Evolutionary conservation across 2,113 vertebrate species (phyloP).

Genomic region (human (Homo sapiens)): GRCh38 chr17:34342001-34342500

Average conservation of each 20-base stretch:
- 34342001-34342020: not conserved
- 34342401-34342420: not conserved
- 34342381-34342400: not conserved
- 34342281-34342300: not conserved
- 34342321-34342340: not conserved
- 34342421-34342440: not conserved
- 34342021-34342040: not conserved
- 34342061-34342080: not conserved
- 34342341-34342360: not conserved
- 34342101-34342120: not conserved
- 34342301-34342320: not conserved
- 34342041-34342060: not conserved
- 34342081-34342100: not conserved
- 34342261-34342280: not conserved
- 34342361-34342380: not conserved
- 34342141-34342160: not conserved
- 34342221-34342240: not conserved
- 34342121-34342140: too few relatives aligned
- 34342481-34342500: not conserved
- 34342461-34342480: not conserved
- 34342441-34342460: not conserved
- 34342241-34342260: not conserved
- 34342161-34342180: not conserved
- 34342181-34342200: not conserved
- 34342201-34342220: not conserved